Percentiles rank a stretch among this genome's conserved stretches.
phyloP scores from a whole-genome alignment of 2,113 vertebrate genomes.

The Myrmecobius fasciatus region DNA sequence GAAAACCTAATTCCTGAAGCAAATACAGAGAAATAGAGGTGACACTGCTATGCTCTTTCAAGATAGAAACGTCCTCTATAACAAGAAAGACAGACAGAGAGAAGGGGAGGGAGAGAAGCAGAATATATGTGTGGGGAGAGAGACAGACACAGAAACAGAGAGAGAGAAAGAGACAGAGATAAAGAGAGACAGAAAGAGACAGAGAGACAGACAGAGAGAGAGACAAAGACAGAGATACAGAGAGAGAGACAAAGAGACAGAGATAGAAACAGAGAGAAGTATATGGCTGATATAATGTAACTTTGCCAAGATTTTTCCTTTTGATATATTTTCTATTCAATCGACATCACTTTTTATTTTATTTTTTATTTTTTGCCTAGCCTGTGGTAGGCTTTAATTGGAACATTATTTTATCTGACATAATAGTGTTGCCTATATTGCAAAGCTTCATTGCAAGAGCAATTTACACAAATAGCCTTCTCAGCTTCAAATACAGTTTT shows the following conservation, averaged over 20 bases:
- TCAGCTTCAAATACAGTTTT: slow-evolving; percentile 26
- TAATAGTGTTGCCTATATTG: neutral
- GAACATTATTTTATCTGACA: slow-evolving; percentile 38
- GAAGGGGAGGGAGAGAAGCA: too few species aligned
- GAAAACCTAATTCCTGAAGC: neutral
- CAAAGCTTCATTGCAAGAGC: slow-evolving; percentile 33
- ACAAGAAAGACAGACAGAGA: slow-evolving; percentile 3
- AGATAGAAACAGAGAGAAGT: slow-evolving; percentile 29
- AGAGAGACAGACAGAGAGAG: slow-evolving; percentile 1
- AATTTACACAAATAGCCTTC: slow-evolving; percentile 33
- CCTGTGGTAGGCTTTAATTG: slow-evolving; percentile 28
- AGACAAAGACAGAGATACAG: neutral
- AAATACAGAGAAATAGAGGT: neutral
- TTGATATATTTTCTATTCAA: slow-evolving; percentile 52
- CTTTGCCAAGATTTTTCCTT: slow-evolving; percentile 27
- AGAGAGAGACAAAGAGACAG: neutral
- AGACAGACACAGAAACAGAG: neutral
- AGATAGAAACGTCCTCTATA: neutral
- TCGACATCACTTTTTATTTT: slow-evolving; percentile 46
- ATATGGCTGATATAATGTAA: slow-evolving; percentile 27
- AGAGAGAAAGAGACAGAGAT: neutral
- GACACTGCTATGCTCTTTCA: neutral
- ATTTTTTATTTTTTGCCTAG: slow-evolving; percentile 30
- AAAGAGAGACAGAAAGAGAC: neutral
- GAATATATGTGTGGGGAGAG: too few species aligned